A percentile compares a stretch with the other conserved stretches of the same genome.
phyloP scores from a whole-genome alignment of 2,888 invertebrate genomes.

The Drosophila multiciliata region DNA sequence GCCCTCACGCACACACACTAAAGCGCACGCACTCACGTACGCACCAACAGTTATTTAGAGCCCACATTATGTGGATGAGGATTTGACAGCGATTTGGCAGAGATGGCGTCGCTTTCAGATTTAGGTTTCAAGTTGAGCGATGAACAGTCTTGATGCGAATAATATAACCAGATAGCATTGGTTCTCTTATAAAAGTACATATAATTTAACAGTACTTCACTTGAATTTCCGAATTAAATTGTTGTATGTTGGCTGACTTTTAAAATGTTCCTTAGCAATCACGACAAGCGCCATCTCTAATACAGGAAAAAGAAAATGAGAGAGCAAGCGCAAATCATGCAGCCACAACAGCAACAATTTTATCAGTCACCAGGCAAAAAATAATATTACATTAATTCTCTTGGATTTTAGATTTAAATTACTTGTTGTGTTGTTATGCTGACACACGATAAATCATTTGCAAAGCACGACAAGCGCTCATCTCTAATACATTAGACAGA shows the following conservation, averaged over 20 bases:
- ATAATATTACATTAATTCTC: background rate
- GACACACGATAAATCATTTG: background rate
- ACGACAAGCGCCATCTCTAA: slow-evolving; percentile 42
- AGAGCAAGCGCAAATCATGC: slow-evolving; percentile 42
- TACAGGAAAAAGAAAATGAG: slow-evolving; percentile 3
- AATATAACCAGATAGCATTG: background rate
- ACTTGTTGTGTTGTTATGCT: background rate
- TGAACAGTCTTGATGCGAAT: background rate
- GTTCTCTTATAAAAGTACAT: background rate
- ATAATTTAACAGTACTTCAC: background rate
- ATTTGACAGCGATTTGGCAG: background rate
- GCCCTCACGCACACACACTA: slow-evolving; percentile 40
- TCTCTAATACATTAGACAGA: background rate
- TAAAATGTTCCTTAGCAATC: slow-evolving; percentile 10
- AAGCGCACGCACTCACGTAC: slow-evolving; percentile 5
- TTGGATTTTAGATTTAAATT: background rate
- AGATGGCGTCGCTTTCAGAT: background rate
- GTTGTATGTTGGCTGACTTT: no score
- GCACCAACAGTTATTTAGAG: slow-evolving; percentile 19
- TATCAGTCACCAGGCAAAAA: background rate
- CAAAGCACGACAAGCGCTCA: background rate
- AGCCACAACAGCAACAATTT: slow-evolving; percentile 24
- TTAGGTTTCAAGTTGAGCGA: background rate
- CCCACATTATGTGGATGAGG: slow-evolving; percentile 45
- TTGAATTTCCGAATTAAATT: background rate